Base-by-base conservation (phyloP, 1,140 invertebrate genomes). In the Zelostemma sp. region DNA sequence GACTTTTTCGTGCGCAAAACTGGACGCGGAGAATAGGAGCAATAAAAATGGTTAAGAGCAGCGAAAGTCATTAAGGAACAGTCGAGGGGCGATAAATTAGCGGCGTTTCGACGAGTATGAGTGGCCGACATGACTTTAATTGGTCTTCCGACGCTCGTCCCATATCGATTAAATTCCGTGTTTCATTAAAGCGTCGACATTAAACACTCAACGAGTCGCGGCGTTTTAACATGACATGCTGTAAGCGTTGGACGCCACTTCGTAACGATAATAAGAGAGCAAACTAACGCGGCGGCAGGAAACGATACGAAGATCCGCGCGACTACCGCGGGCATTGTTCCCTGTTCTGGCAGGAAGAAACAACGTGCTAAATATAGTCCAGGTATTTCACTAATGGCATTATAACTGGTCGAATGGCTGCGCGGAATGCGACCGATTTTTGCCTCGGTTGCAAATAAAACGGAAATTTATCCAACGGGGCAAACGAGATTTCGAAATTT, bases 181-280 rank as follows among this genome's bases (percentile, higher is more conserved):
- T 40, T 51, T 28, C 19, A 51, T 53, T 53, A 50, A 35, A 50
- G 48, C 48, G 48, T 35, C 25, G 19, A 28, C 47, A 12, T 56
- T 47, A 17, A 25, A 28, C 14, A 48, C 43, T 57, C 60, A 46
- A 53, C 60, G 46, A 49, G 48, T 71, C 50, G 46, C 19, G 33
- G 19, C 49, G 31, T 15, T 9, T 17, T 48, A 18, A 48, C 18
- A 5, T 47, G 9, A 9, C 43, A 33, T 35, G 57, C 49, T 40
- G 35, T 31, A 43, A 38, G 41, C 53, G 53, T 18, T 54, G 28
- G 18, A 31, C 41, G 47, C 63, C 51, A 46, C 50, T 41, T 47
- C 28, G 35, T 51, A 57, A 59, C 63, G 53, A 66, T 71, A 77
- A 71, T 28, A n/a, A n/a, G n/a, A 53, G 47, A 40, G 47, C 62